Conservation (phyloP, 2,797 vertebrate species). For the Lepilemur septentrionalis region DNA sequence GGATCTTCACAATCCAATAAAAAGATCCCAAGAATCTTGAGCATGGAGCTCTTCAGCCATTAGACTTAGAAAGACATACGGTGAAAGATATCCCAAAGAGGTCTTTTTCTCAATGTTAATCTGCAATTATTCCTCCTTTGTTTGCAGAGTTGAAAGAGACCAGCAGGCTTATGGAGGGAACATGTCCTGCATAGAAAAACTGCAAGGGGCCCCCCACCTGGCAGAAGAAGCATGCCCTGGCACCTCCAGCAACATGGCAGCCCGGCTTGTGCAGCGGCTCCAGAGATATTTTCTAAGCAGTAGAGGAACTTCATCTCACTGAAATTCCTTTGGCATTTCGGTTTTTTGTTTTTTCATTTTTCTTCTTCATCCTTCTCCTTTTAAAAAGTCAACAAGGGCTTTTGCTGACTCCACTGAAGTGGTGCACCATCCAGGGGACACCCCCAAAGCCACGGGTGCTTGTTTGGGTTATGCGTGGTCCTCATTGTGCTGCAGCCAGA, state of each 20-base stretch:
- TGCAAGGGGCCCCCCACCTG: too few species aligned
- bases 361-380: constrained; percentile 47
- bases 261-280: too few species aligned
- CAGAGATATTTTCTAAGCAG: constrained; percentile 90
- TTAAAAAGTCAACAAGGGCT: constrained; percentile 67
- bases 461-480: constrained; percentile 42
- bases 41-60: constrained; percentile 87
- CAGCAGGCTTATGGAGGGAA: too few species aligned
- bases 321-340: constrained; percentile 74
- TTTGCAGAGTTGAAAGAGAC: constrained; percentile 88
- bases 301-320: constrained; percentile 89
- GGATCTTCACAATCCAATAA: constrained; percentile 95
- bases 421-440: neutral
- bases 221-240: too few species aligned
- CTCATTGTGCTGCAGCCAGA: constrained; percentile 63
- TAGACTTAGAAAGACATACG: constrained; percentile 89
- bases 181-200: too few species aligned
- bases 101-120: constrained; percentile 93
- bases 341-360: neutral
- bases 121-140: constrained; percentile 94
- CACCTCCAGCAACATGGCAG: too few species aligned
- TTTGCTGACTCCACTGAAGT: constrained; percentile 62
- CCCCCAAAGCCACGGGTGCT: neutral
- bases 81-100: constrained; percentile 90
- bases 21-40: constrained; percentile 89